Conservation (phyloP, 2,888 invertebrate species). For the Agrypnus murinus region DNA sequence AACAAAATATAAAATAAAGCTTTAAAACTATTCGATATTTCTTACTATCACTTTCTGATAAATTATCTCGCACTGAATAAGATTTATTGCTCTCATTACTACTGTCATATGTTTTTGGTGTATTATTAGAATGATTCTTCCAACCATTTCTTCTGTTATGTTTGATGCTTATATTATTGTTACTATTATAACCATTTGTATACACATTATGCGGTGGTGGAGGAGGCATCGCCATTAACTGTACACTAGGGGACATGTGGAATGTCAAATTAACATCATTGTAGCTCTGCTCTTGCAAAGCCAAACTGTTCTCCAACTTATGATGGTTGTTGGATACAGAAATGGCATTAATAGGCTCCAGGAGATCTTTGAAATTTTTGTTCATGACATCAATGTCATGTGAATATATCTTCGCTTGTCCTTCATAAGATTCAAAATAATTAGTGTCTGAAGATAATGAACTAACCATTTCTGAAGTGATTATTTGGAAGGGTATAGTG, state of each 20-base stretch:
- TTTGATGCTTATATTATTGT: slow-evolving; percentile 1
- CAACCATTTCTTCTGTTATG: slow-evolving; percentile 51
- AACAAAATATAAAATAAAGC: background rate
- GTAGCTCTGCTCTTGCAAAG: slow-evolving; percentile 26
- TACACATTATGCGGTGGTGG: slow-evolving; percentile 59
- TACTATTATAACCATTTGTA: slow-evolving; percentile 54
- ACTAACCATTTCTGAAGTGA: slow-evolving; percentile 19
- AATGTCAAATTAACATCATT: slow-evolving; percentile 46
- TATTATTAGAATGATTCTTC: slow-evolving; percentile 49
- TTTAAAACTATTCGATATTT: background rate
- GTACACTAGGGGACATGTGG: slow-evolving; percentile 50
- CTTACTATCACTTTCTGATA: slow-evolving; percentile 29
- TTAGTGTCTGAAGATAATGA: slow-evolving; percentile 30
- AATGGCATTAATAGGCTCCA: slow-evolving; percentile 2
- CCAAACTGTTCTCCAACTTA: slow-evolving; percentile 26
- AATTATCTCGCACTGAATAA: slow-evolving; percentile 37
- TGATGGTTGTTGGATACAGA: slow-evolving; percentile 9
- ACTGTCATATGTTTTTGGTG: slow-evolving; percentile 53
- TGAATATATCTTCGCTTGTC: slow-evolving; percentile 9
- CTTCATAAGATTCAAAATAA: slow-evolving; percentile 34
- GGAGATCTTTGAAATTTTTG: slow-evolving; percentile 15
- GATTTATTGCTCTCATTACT: slow-evolving; percentile 52
- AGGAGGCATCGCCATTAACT: slow-evolving; percentile 58
- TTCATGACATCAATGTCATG: slow-evolving; percentile 12
- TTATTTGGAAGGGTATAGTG: slow-evolving; percentile 32